Conservation (phyloP, 2,113 vertebrate species). For the Peromyscus maniculatus region DNA sequence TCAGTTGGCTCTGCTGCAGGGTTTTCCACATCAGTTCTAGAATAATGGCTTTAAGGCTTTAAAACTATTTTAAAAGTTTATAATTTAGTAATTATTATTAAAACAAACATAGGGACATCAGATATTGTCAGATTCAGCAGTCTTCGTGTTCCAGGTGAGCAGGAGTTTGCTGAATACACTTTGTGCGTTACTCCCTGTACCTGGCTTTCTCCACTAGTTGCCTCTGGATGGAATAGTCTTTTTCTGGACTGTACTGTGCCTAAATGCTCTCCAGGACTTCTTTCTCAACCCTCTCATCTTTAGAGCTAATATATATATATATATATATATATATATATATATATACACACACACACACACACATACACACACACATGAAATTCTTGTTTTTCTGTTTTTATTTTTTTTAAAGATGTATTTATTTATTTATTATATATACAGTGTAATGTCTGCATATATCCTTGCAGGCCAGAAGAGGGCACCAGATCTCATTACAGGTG, state of each 20-base stretch:
- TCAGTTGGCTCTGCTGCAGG: not conserved
- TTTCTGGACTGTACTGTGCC: slow-evolving; percentile 32
- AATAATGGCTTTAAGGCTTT: slow-evolving; percentile 40
- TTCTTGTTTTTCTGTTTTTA: not conserved
- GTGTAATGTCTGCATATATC: no score
- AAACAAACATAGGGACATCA: slow-evolving; percentile 6
- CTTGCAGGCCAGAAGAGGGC: no score
- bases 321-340: slow-evolving; percentile 5
- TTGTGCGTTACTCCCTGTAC: not conserved
- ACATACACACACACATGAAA: not conserved
- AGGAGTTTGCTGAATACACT: not conserved
- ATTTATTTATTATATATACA: no score
- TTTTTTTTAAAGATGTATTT: no score
- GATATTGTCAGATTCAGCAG: not conserved
- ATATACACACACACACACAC: not conserved
- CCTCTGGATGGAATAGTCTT: not conserved
- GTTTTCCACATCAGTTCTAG: slow-evolving; percentile 59
- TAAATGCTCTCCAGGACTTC: not conserved
- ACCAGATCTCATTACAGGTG: no score
- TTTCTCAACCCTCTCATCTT: slow-evolving; percentile 45
- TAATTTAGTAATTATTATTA: slow-evolving; percentile 12
- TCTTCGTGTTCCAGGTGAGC: not conserved
- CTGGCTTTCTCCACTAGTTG: not conserved
- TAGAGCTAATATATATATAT: slow-evolving; percentile 58
- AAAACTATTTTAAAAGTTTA: not conserved